These are phyloP conservation scores for Congeria kusceri DNA, from an alignment of 2,888 invertebrate genomes.

Conservation along the genomic window DNA sequence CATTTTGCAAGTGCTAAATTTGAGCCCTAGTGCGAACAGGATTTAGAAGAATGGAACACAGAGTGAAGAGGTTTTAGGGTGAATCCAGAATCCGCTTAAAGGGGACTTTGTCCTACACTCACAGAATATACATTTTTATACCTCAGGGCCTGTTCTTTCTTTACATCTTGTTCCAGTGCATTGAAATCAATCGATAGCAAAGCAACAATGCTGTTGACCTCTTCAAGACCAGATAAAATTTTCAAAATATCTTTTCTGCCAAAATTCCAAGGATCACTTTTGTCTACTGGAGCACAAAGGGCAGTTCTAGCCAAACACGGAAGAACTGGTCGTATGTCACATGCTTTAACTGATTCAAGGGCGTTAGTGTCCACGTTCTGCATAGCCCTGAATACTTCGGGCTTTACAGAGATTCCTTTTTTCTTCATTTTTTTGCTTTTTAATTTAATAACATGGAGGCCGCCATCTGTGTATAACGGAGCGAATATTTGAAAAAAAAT, in stretches of 20 bases:
- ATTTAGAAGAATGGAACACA: too few relatives aligned
- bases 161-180: conserved; percentile 95
- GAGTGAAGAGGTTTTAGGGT: too few relatives aligned
- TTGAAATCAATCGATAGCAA: conserved; percentile 97
- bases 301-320: conserved; percentile 97
- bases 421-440: conserved; percentile 41
- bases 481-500: neutral
- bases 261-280: conserved; percentile 92
- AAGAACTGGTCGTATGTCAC: conserved; percentile 94
- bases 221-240: conserved; percentile 95
- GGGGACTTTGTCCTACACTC: too few relatives aligned
- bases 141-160: conserved; percentile 95
- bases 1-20: too few relatives aligned
- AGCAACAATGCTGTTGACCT: conserved; percentile 97
- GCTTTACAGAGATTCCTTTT: conserved; percentile 63
- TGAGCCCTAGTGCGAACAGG: too few relatives aligned
- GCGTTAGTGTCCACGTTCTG: conserved; percentile 89
- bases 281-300: conserved; percentile 94
- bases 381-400: conserved; percentile 81
- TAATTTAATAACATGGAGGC: conserved; percentile 14
- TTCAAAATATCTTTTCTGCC: conserved; percentile 94
- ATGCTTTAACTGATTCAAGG: conserved; percentile 90
- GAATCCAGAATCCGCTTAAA: too few relatives aligned
- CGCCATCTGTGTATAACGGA: conserved; percentile 25
- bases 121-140: conserved; percentile 80